These are phyloP conservation scores for Eurystomus glaucurus DNA, from an alignment of 2,797 vertebrate genomes.

Conservation along the genomic window DNA sequence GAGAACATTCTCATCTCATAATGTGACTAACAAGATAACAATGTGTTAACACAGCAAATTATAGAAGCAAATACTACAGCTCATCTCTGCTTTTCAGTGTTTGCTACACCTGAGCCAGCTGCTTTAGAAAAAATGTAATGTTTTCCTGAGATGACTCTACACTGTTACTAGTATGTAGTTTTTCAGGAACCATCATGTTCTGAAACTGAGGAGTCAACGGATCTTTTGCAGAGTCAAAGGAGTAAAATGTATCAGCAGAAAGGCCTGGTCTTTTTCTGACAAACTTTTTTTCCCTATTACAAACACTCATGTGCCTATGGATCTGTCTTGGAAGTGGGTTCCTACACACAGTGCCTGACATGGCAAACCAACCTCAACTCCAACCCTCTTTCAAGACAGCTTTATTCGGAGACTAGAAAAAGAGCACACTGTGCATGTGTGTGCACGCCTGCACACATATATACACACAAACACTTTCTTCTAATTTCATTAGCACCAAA, in stretches of 20 bases:
- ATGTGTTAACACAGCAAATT: neutral
- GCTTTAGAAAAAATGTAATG: rapidly evolving
- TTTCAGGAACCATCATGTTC: neutral
- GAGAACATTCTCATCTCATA: neutral
- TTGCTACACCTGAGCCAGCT: neutral
- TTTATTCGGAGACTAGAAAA: neutral
- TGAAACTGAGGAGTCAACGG: neutral
- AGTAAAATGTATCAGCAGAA: neutral
- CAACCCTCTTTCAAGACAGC: neutral
- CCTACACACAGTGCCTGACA: neutral
- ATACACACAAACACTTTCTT: neutral
- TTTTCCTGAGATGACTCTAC: neutral
- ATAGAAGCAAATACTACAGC: neutral
- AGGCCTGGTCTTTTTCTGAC: neutral
- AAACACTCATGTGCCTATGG: neutral
- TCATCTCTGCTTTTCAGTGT: neutral
- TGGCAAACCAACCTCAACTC: neutral
- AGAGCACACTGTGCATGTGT: neutral
- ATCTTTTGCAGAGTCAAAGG: neutral
- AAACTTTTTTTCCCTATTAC: neutral
- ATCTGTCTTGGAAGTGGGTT: neutral
- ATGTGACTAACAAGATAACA: neutral
- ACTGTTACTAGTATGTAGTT: neutral
- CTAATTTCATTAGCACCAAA: neutral
- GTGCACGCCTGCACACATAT: rapidly evolving